These are phyloP conservation scores for Aporrectodea caliginosa DNA, from an alignment of 1,140 invertebrate genomes.

Conservation along the genomic window DNA sequence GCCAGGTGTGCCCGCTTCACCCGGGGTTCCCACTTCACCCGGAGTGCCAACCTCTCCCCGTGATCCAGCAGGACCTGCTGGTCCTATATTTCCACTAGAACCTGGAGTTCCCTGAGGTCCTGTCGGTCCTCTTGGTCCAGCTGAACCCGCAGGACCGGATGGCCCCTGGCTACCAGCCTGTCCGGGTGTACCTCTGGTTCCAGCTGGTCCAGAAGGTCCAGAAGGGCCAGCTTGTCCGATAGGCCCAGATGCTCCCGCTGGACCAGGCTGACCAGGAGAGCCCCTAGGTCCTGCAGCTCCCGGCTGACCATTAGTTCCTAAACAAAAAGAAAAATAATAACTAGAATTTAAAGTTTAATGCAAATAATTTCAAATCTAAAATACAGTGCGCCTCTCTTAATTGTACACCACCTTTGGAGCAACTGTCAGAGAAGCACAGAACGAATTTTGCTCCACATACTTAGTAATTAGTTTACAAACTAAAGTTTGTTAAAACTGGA, in stretches of 20 bases:
- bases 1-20: conserved; percentile 23
- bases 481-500: too few species aligned
- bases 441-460: too few species aligned
- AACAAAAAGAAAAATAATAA: too few species aligned
- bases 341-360: too few species aligned
- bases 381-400: too few species aligned
- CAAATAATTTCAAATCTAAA: not conserved
- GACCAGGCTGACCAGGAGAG: not conserved
- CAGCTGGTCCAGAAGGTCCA: not conserved
- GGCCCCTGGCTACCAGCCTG: not conserved
- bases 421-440: too few species aligned
- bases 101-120: not conserved
- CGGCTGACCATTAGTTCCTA: conserved; percentile 4
- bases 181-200: not conserved
- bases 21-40: conserved; percentile 19
- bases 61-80: not conserved
- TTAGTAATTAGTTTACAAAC: too few species aligned
- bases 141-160: not conserved
- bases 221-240: conserved; percentile 8
- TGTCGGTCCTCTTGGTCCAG: conserved; percentile 4
- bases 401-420: too few species aligned
- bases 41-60: conserved; percentile 8
- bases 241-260: not conserved
- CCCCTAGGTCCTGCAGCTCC: conserved; percentile 7
- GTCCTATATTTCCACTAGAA: not conserved